Base-by-base conservation (phyloP, 2,113 vertebrate species). In the Oncorhynchus mykiss region DNA sequence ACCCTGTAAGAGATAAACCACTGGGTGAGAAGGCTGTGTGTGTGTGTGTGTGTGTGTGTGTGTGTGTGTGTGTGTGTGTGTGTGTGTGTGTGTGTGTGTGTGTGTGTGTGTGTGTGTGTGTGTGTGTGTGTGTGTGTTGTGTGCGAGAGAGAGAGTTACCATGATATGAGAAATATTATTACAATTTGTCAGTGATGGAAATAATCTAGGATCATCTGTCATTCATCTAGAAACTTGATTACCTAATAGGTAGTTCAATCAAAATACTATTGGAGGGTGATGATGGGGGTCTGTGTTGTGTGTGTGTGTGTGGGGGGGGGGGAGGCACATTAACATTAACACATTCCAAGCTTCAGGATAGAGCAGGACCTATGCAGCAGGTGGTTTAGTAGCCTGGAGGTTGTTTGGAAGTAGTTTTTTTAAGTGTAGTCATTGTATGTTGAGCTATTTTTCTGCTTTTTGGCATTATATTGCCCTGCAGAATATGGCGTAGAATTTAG, bases 1-100 rank as follows among this genome's bases (percentile, higher is more conserved):
- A 91, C 98, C 98, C 98, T 99, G 25, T 9, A 90, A 68, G 72
- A 90, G 74, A 86, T 0, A 80, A 34, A 27, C 24, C 20, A 64
- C n/a, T 34, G 1, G 16, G 45, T 11, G 27, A 71, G 29, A 48
- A 11, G 31, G 25, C 6, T 45, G 29, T 14, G 4, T 6, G 13
- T 34, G 3, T 67, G n/a, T 71, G 62, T 34, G 22, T 69, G 64
- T n/a, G 70, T 73, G 72, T 20, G 1, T 67, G 16, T 29, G 20
- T 39, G 29, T 14, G 4, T 6, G 18, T 34, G 8, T 67, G 72
- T 20, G 1, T 65, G 16, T 69, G 64, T 20, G 70, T 72, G 18
- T 34, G 8, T 67, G 72, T 20, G 1, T 65, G 16, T 69, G 64
- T 20, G 70, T 45, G 29, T 14, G 4, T 6, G 13, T 34, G 3